These are phyloP conservation scores for Sternotherus odoratus DNA, from an alignment of 2,797 vertebrate genomes.

Conservation along the genomic window DNA sequence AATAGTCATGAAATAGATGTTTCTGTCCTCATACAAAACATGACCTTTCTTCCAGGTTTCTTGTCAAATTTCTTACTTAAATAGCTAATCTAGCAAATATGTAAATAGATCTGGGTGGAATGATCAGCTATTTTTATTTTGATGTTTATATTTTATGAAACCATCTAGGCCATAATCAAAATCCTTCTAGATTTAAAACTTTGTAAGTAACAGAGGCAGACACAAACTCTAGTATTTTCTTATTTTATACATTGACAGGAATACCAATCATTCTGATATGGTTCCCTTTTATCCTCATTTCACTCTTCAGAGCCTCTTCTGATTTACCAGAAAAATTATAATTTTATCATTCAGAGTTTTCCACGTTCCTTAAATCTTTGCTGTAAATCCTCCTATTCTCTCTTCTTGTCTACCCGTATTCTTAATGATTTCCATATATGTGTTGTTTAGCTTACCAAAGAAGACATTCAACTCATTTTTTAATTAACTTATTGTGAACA, in stretches of 20 bases:
- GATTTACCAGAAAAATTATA: not conserved
- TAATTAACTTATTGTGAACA: not conserved
- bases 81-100: rapidly evolving
- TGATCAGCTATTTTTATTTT: not conserved
- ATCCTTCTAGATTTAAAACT: not conserved
- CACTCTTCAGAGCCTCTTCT: not conserved
- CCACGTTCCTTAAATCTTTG: not conserved
- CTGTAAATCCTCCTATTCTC: not conserved
- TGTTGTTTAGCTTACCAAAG: not conserved
- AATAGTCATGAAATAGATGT: not conserved
- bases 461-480: not conserved
- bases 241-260: not conserved
- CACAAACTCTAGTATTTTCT: not conserved
- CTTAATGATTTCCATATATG: not conserved
- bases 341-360: not conserved
- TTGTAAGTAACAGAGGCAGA: not conserved
- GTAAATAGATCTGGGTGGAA: not conserved
- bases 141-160: not conserved
- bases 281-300: not conserved
- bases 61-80: not conserved
- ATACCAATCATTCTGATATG: not conserved
- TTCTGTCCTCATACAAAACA: not conserved
- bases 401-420: not conserved
- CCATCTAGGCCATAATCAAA: not conserved
- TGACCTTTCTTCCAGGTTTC: not conserved